Base-by-base conservation (phyloP, 2,888 invertebrate species). In the Trilocha varians region DNA sequence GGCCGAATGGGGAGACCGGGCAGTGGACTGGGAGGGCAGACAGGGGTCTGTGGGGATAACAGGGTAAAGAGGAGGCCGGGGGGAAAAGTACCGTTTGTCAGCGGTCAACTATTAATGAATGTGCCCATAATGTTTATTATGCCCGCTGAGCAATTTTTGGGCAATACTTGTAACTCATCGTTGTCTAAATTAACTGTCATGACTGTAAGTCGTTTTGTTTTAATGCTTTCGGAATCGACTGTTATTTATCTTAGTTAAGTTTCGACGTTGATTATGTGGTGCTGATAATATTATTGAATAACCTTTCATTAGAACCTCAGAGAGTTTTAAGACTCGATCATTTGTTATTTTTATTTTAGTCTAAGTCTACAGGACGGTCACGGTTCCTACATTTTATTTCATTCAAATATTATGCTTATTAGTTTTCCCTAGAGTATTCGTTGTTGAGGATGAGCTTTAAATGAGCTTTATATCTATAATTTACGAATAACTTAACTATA, bases 21-120 rank as follows among this genome's bases (percentile, higher is more conserved):
- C 59, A 63, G 64, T 59, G 57, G 59, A 63, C 60, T 52, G 59
- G 61, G 64, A 59, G 55, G 57, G 53, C 43, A 57, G 59, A 54
- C 64, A 57, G 55, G 62, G 66, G 59, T 62, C 60, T 61, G 63
- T 63, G 61, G 63, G 67, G 62, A 64, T 65, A 66, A 68, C 68
- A 64, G 74, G 71, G 71, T 70, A 68, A 65, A 62, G 48, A 18
- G 36, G 47, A 37, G 58, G 57, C 54, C 49, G 66, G 65, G 69
- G 71, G 66, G 59, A 64, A 62, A 70, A 65, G 67, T 59, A 72
- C 73, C 77, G 78, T 82, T 82, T 78, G 82, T 74, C 79, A 75
- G 80, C 76, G 78, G 80, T 72, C 75, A 75, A 69, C 82, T 78
- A 78, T 78, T 80, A 84, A 82, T 79, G 79, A 80, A 79, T 78